Conservation (phyloP, 2,888 invertebrate genomes). For the Stenodema calcarata region DNA sequence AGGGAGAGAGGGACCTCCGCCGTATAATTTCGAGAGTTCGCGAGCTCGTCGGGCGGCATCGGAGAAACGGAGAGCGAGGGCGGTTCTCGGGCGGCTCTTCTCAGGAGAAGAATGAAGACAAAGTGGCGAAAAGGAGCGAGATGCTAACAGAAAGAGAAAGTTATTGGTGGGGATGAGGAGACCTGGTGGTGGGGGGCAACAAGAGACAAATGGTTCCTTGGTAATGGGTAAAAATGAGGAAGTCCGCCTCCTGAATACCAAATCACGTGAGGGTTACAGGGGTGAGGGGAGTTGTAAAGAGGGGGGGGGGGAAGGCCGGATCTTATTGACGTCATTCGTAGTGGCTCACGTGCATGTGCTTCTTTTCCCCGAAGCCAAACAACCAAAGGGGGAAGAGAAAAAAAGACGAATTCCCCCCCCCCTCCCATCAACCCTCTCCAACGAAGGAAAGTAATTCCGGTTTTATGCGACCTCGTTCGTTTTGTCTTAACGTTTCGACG, state of each 20-base stretch:
- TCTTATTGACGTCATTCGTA: slow-evolving; percentile 46
- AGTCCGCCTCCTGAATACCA: slow-evolving; percentile 49
- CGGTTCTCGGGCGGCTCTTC: too few relatives aligned
- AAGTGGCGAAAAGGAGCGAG: slow-evolving; percentile 37
- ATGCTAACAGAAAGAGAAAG: slow-evolving; percentile 14
- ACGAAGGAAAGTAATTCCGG: not conserved
- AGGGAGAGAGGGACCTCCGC: not conserved
- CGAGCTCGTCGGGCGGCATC: not conserved
- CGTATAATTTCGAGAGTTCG: not conserved
- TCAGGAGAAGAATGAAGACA: slow-evolving; percentile 48
- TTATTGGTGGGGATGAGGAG: too few relatives aligned
- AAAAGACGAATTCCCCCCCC: not conserved
- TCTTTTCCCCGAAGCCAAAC: not conserved
- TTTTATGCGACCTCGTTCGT: not conserved
- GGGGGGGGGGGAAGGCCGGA: not conserved
- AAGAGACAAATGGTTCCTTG: slow-evolving; percentile 50
- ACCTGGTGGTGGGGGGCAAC: slow-evolving; percentile 8
- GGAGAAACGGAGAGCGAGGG: not conserved
- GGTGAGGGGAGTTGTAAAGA: not conserved
- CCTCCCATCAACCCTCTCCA: not conserved
- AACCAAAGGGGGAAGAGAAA: not conserved
- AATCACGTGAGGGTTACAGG: slow-evolving; percentile 33
- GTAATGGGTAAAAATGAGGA: slow-evolving; percentile 52
- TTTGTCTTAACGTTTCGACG: not conserved
- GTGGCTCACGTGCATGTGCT: slow-evolving; percentile 45